Conservation (phyloP, 1,140 invertebrate species). For the Zaprionus gabonicus region DNA sequence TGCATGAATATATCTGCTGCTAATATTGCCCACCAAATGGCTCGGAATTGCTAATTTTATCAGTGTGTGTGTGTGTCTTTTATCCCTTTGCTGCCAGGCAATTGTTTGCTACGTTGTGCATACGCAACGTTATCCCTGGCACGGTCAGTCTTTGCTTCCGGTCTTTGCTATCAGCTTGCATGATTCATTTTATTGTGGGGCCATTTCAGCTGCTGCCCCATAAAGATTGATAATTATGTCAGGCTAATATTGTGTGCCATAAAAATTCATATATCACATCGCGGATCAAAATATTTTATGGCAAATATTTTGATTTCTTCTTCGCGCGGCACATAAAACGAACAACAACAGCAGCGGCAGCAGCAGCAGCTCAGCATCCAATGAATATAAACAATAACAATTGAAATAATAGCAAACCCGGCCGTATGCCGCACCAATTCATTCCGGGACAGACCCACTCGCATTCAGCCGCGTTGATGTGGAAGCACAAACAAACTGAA, state of each 20-base stretch:
- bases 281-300: conserved; percentile 51
- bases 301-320: conserved; percentile 37
- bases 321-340: conserved; percentile 54
- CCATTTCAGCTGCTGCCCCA: conserved; percentile 57
- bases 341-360: conserved; percentile 16
- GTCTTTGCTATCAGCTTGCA: conserved; percentile 30
- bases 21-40: conserved; percentile 72
- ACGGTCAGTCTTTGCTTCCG: background rate
- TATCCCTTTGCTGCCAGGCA: conserved; percentile 30
- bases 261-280: conserved; percentile 67
- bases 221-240: conserved; percentile 80
- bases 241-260: conserved; percentile 72
- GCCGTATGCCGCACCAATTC: conserved; percentile 55
- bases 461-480: conserved; percentile 29
- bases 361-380: conserved; percentile 36
- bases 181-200: conserved; percentile 60
- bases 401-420: conserved; percentile 70
- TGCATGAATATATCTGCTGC: conserved; percentile 79
- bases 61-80: conserved; percentile 58
- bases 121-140: conserved; percentile 23
- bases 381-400: conserved; percentile 82
- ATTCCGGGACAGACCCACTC: conserved; percentile 10
- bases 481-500: conserved; percentile 43
- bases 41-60: conserved; percentile 81
- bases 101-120: conserved; percentile 33